Conservation (phyloP, 2,113 vertebrate genomes). For the Corythoichthys intestinalis region DNA sequence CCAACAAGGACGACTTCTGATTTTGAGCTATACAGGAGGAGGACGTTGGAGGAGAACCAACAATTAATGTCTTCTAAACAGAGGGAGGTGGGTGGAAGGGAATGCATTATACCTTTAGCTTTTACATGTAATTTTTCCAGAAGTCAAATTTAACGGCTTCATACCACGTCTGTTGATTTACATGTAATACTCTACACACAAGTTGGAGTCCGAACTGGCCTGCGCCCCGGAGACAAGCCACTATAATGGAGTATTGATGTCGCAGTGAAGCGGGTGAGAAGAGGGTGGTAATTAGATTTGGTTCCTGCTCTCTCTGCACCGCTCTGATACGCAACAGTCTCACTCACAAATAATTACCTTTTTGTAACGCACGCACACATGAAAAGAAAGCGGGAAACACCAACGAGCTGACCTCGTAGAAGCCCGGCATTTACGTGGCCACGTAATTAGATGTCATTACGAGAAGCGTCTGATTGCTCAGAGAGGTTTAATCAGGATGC, state of each 20-base stretch:
- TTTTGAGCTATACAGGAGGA: too few relatives aligned
- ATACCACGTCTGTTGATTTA: slow-evolving; percentile 8
- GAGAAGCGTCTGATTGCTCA: slow-evolving; percentile 35
- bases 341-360: slow-evolving; percentile 56
- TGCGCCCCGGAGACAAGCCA: slow-evolving; percentile 49
- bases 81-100: too few relatives aligned
- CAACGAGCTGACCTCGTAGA: slow-evolving; percentile 34
- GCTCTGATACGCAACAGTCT: slow-evolving; percentile 47
- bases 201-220: slow-evolving; percentile 41
- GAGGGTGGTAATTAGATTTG: slow-evolving; percentile 68
- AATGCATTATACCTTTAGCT: neutral
- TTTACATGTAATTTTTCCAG: neutral
- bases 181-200: slow-evolving; percentile 12
- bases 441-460: slow-evolving; percentile 59
- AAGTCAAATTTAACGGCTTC: slow-evolving; percentile 1
- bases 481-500: slow-evolving; percentile 33
- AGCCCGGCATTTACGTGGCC: slow-evolving; percentile 32
- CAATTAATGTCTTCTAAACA: too few relatives aligned
- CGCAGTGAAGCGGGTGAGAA: slow-evolving; percentile 44
- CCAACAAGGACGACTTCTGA: too few relatives aligned
- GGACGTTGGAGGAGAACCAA: too few relatives aligned
- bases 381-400: slow-evolving; percentile 18
- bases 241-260: slow-evolving; percentile 71
- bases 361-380: slow-evolving; percentile 18
- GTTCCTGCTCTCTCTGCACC: slow-evolving; percentile 50